Conservation (phyloP, 64 coral and sea anemone species). For the Montipora capricornis region DNA sequence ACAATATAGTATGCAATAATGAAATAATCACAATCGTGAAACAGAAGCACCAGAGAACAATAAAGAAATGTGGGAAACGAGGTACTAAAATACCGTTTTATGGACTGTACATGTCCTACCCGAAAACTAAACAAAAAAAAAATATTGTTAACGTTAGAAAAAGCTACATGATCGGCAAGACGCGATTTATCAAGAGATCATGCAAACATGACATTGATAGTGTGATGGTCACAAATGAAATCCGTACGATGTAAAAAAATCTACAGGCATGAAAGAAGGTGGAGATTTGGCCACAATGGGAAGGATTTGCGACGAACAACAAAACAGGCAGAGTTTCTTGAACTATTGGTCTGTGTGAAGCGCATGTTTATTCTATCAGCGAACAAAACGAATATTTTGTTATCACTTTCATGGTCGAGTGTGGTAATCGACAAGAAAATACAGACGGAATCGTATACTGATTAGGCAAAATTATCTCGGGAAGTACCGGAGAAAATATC, state of each 20-base stretch:
- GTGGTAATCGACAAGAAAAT: not conserved
- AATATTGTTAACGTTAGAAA: not conserved
- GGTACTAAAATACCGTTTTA: not conserved
- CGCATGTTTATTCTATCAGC: not conserved
- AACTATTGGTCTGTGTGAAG: conserved; percentile 4
- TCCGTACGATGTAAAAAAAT: not conserved
- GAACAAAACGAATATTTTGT: not conserved
- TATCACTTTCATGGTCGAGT: not conserved
- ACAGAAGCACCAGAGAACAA: not conserved
- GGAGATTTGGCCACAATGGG: not conserved
- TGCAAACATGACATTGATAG: not conserved
- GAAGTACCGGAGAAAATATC: not conserved
- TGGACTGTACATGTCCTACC: too few relatives aligned
- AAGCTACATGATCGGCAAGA: not conserved
- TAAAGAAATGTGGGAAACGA: not conserved
- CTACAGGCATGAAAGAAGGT: not conserved
- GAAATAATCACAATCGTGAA: not conserved
- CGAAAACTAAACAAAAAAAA: not conserved
- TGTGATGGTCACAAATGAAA: not conserved
- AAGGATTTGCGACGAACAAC: not conserved
- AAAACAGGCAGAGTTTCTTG: not conserved
- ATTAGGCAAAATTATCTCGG: not conserved
- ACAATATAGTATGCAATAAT: too few relatives aligned
- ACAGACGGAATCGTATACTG: conserved; percentile 4
- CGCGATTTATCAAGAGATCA: not conserved